Base-by-base conservation (phyloP, 2,888 invertebrate genomes). In the Panzeria rudis region DNA sequence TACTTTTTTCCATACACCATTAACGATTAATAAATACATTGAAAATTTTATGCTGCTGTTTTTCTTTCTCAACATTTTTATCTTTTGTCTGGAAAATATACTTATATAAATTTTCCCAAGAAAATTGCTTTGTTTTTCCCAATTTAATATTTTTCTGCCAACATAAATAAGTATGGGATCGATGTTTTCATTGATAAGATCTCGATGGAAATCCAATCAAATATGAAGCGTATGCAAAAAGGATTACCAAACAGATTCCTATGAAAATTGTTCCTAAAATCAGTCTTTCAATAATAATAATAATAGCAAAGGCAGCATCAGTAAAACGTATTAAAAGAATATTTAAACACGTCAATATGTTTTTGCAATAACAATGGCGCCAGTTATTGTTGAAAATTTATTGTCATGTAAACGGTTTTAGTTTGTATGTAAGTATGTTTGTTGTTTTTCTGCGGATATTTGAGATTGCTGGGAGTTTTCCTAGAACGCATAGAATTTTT, bases 291-390 rank as follows among this genome's bases (percentile, higher is more conserved):
- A 41, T 56, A 32, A 56, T 0, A 25, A 20, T 11, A 56, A 20
- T 44, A 47, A 7, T 8, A 44, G 25, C 32, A 50, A 13, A 8
- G 50, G 17, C 17, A 61, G 29, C 11, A 75, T 64, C 15, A 81
- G 25, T 17, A 71, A 52, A 54, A 62, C 23, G 52, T 54, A 68
- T 44, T 66, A 62, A 25, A 78, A 61, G 20, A 41, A 25, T 32
- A 81, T 81, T 71, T 68, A 75, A 62, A 61, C 64, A 71, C 73
- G 78, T 66, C 85, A 79, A 82, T 85, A 82, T 82, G 85, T 85
- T 82, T 82, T 82, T 85, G 78, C 85, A 66, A 85, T 75, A 85
- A 85, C 82, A 85, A 79, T 79, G 85, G 85, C 85, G 85, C 85
- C 85, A 82, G 82, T 79, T 72, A 82, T 85, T 82, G 73, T 85